Evolutionary conservation across 2,888 invertebrate species (phyloP), one percentile per base, ranked within the genome.

Genomic region (Lepidocyrtinus sp.): DNA sequence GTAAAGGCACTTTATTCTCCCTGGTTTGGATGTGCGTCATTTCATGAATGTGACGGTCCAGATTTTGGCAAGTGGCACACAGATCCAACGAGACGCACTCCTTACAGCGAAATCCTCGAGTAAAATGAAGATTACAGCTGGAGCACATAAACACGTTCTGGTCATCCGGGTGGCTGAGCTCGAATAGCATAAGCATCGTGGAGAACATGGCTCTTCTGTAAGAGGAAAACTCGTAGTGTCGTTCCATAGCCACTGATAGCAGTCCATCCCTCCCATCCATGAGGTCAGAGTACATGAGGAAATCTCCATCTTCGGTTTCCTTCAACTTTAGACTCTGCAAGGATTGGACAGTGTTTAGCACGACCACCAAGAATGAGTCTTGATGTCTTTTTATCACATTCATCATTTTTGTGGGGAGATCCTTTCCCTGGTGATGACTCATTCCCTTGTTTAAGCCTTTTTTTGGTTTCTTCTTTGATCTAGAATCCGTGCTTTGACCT

Each of bases 241-340:
- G 95, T 89, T 99, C 99, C 87, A 99, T 93, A 26, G 99, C 98
- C 91, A 98, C 93, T 9, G 97, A 98, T 19, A 99, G 92, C 91
- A 99, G 99, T 82, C 98, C 98, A 90, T 99, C 99, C 84, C 99
- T 94, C 1, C 99, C 99, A 90, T 99, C 99, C 99, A 99, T 99
- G 84, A 99, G 91, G 91, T 99, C 99, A 90, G 98, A 98, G 88
- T 94, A 93, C 85, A 97, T 92, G 87, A 95, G 91, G 63, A 96
- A 96, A 91, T 99, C 99, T 3, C 97, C 98, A 91, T 99, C 99
- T 91, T 95, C 94, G 88, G 99, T 98, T 22, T 96, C 94, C 92
- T 95, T 91, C 22, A 88, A 26, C 27, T 19, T 5, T 7, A 74
- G 64, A 7, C 19, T 22, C 17, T 9, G 5, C n/a, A 70, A 24